Percentiles rank a stretch among this genome's conserved stretches.
phyloP scores from a whole-genome alignment of 2,888 invertebrate genomes.

The Bhutanitis thaidina region DNA sequence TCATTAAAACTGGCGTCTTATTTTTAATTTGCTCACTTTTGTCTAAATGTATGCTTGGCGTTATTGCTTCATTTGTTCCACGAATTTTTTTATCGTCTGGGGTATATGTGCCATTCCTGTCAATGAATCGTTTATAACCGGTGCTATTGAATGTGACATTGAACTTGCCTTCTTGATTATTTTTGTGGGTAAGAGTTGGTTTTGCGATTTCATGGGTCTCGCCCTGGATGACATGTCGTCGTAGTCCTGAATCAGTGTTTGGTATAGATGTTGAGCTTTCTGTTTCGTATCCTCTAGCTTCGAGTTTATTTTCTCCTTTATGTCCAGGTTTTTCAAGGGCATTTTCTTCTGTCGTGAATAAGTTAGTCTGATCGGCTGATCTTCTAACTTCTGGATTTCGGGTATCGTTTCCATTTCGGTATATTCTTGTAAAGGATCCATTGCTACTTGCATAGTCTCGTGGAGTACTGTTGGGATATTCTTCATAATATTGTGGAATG shows the following conservation, averaged over 20 bases:
- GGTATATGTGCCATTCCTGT: constrained; percentile 62
- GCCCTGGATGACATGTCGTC: constrained; percentile 51
- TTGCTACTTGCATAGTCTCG: constrained; percentile 64
- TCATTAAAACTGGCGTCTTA: constrained; percentile 49
- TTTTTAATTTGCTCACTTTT: constrained; percentile 26
- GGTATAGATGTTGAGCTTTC: constrained; percentile 58
- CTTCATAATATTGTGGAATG: constrained; percentile 60
- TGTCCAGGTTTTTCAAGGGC: constrained; percentile 37
- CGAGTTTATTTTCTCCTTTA: constrained; percentile 50
- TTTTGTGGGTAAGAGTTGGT: constrained; percentile 48
- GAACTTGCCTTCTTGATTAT: constrained; percentile 52
- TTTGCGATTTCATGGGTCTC: constrained; percentile 41
- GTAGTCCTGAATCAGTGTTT: constrained; percentile 59
- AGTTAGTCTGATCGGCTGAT: constrained; percentile 27
- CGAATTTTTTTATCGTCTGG: constrained; percentile 59
- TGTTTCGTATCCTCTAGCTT: constrained; percentile 60
- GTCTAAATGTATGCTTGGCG: constrained; percentile 26
- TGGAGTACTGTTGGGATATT: constrained; percentile 62
- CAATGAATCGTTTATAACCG: constrained; percentile 63
- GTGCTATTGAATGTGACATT: constrained; percentile 53
- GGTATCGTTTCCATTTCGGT: constrained; percentile 40
- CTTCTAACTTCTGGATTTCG: constrained; percentile 34
- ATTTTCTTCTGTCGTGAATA: constrained; percentile 34
- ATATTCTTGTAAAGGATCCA: constrained; percentile 46
- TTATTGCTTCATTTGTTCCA: constrained; percentile 61